These are phyloP conservation scores for Melopsittacus undulatus DNA, from an alignment of 2,797 vertebrate genomes.

Conservation along the genomic window DNA sequence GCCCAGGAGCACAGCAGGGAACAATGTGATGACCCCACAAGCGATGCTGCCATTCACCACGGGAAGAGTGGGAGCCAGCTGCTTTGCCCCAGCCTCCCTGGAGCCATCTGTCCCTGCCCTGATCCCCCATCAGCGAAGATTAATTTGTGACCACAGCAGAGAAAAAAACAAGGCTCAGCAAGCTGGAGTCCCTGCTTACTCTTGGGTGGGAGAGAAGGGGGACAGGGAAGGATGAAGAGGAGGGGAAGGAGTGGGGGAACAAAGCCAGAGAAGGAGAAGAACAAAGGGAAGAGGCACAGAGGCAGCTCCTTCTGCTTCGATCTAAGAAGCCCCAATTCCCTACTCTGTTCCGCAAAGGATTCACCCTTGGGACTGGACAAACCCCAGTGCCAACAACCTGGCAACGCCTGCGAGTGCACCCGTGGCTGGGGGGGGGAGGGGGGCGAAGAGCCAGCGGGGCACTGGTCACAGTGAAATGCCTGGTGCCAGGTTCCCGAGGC, in stretches of 20 bases:
- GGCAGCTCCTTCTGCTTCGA: background rate
- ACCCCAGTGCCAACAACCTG: background rate
- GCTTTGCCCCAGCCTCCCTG: background rate
- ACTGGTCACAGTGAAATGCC: background rate
- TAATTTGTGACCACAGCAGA: constrained; percentile 24
- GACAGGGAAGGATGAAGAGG: too few species aligned
- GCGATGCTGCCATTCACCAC: background rate
- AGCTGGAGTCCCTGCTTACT: background rate
- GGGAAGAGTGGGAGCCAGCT: background rate
- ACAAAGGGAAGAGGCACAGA: background rate
- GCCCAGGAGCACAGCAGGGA: rapidly evolving
- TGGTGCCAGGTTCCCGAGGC: background rate
- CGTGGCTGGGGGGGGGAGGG: rapidly evolving
- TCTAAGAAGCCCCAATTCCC: background rate
- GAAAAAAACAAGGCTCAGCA: background rate
- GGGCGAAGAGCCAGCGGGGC: background rate
- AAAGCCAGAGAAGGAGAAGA: background rate
- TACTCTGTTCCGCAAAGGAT: background rate
- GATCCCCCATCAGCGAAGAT: constrained; percentile 39
- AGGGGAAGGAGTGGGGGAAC: rapidly evolving
- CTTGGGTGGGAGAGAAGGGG: background rate
- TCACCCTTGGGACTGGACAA: background rate
- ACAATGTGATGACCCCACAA: rapidly evolving
- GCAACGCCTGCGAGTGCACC: rapidly evolving
- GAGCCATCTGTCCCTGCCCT: constrained; percentile 44